Evolutionary conservation across 2,888 invertebrate species (phyloP).

Genomic region (Macrosiphum euphorbiae): DNA sequence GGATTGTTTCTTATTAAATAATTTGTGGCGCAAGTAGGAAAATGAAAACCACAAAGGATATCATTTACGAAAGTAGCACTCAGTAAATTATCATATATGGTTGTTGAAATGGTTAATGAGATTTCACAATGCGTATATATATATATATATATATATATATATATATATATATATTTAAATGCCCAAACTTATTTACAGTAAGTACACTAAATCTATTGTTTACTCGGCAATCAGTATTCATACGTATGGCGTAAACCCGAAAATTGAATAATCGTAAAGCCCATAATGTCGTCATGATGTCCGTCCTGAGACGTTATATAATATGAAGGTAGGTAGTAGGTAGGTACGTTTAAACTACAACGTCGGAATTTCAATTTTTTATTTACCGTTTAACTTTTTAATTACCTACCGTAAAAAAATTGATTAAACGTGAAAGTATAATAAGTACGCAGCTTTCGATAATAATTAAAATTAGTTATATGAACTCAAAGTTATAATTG

Average conservation of each 20-base stretch:
- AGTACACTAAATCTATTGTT: background rate
- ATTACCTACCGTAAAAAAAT: background rate
- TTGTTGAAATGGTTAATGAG: conserved; percentile 1
- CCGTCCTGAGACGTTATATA: background rate
- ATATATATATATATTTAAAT: background rate
- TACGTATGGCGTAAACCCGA: background rate
- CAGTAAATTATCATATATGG: background rate
- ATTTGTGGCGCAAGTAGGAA: background rate
- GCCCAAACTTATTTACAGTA: background rate
- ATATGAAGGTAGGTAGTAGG: background rate
- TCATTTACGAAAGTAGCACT: background rate
- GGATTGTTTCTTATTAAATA: background rate
- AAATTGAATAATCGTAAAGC: background rate
- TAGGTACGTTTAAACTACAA: background rate
- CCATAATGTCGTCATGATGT: background rate
- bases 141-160: background rate
- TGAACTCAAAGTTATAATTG: no score
- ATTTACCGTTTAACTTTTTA: background rate
- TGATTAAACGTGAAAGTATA: no score
- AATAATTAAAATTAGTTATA: no score
- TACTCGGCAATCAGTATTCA: no score
- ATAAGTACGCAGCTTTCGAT: no score
- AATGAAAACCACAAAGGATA: background rate
- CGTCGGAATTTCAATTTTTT: background rate
- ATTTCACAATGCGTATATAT: background rate